Conservation (phyloP, 2,797 vertebrate species). For the Novumbra hubbsi region DNA sequence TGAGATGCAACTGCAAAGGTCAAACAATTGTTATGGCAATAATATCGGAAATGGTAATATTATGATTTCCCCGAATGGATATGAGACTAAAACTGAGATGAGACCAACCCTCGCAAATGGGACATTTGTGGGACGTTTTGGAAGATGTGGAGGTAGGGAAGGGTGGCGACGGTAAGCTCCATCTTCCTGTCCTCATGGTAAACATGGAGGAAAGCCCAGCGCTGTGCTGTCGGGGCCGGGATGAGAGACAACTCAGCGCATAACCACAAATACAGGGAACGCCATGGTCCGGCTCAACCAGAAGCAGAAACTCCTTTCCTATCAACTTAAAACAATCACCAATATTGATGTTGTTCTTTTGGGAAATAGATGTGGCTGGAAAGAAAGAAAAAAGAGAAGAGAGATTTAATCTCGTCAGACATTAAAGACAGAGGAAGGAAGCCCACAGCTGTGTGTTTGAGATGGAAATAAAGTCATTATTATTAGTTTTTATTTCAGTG, state of each 20-base stretch:
- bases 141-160: slow-evolving; percentile 70
- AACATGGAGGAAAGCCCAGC: slow-evolving; percentile 60
- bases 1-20: too few relatives aligned
- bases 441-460: slow-evolving; percentile 65
- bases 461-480: slow-evolving; percentile 73
- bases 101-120: too few relatives aligned
- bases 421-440: slow-evolving; percentile 74
- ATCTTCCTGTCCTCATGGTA: slow-evolving; percentile 70
- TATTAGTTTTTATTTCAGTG: slow-evolving; percentile 72
- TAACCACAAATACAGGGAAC: slow-evolving; percentile 64
- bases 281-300: slow-evolving; percentile 69
- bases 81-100: neutral
- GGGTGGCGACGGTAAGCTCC: slow-evolving; percentile 57
- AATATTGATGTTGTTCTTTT: slow-evolving; percentile 43
- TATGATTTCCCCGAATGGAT: neutral
- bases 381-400: slow-evolving; percentile 14
- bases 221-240: slow-evolving; percentile 42
- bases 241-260: slow-evolving; percentile 63
- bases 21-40: neutral
- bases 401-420: slow-evolving; percentile 67
- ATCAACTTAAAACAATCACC: slow-evolving; percentile 54
- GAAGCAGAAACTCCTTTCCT: slow-evolving; percentile 69
- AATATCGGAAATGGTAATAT: neutral
- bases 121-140: slow-evolving; percentile 43
- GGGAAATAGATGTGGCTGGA: slow-evolving; percentile 33